phyloP scores from a whole-genome alignment of 2,113 vertebrate species.

The Hippocampus mohnikei region DNA sequence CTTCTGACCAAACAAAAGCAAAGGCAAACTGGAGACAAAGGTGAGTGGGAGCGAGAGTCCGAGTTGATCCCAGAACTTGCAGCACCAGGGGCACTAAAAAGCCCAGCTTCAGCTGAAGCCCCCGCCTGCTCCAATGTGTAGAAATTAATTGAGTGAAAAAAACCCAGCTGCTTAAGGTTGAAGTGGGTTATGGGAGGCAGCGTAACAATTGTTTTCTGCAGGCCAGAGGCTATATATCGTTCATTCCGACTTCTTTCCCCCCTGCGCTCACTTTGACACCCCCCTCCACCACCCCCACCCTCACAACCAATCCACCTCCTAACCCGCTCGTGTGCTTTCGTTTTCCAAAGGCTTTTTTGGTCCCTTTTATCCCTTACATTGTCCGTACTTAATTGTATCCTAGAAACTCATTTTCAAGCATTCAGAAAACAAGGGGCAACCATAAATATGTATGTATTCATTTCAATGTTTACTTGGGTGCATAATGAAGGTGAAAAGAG shows the following conservation, averaged over 20 bases:
- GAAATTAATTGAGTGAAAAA: conserved; percentile 84
- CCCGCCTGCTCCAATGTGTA: conserved; percentile 66
- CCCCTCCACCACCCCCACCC: conserved; percentile 20
- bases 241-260: conserved; percentile 69
- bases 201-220: conserved; percentile 76
- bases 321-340: conserved; percentile 52
- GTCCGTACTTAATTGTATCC: conserved; percentile 15
- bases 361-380: conserved; percentile 62
- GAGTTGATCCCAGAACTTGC: conserved; percentile 51
- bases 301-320: conserved; percentile 64
- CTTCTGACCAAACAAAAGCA: conserved; percentile 7
- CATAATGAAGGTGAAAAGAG: conserved; percentile 20
- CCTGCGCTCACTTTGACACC: conserved; percentile 39
- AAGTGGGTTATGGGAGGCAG: conserved; percentile 77
- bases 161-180: conserved; percentile 76
- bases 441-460: not conserved
- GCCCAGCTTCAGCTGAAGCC: conserved; percentile 64
- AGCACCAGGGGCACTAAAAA: conserved; percentile 66
- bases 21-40: conserved; percentile 7
- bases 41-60: conserved; percentile 35
- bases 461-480: conserved; percentile 15
- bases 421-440: conserved; percentile 45
- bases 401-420: conserved; percentile 38
- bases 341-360: conserved; percentile 57
- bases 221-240: conserved; percentile 75